Percentiles rank a stretch among this genome's conserved stretches.
These are phyloP conservation scores for Furcula furcula DNA, from an alignment of 2,888 invertebrate species.

Conservation along the genomic window DNA sequence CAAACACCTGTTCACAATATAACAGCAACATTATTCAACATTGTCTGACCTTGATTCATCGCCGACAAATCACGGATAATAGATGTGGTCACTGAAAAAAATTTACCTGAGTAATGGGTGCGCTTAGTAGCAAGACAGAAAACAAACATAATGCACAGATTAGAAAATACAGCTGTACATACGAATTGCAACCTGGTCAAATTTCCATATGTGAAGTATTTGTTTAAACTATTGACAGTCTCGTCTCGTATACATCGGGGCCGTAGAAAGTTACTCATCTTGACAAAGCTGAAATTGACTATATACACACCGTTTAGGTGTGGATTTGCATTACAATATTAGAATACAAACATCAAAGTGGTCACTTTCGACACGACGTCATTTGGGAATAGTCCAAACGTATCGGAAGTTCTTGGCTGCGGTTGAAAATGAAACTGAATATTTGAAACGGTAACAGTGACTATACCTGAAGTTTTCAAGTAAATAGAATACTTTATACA, in stretches of 20 bases:
- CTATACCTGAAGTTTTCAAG: slow-evolving; percentile 10
- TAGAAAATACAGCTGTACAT: slow-evolving; percentile 37
- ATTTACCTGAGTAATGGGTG: slow-evolving; percentile 15
- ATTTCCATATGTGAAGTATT: slow-evolving; percentile 60
- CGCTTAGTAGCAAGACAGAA: slow-evolving; percentile 10
- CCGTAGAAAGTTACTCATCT: slow-evolving; percentile 68
- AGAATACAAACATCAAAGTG: slow-evolving; percentile 33
- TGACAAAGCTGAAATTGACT: slow-evolving; percentile 69
- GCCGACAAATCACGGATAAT: slow-evolving; percentile 33
- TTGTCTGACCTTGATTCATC: slow-evolving; percentile 53
- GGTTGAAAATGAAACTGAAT: slow-evolving; percentile 31
- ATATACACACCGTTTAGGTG: slow-evolving; percentile 45
- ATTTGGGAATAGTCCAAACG: slow-evolving; percentile 34
- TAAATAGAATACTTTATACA: too few relatives aligned
- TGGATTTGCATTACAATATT: slow-evolving; percentile 66
- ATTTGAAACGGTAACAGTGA: slow-evolving; percentile 14
- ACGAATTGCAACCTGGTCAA: slow-evolving; percentile 34
- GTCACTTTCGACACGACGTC: slow-evolving; percentile 49
- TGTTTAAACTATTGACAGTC: slow-evolving; percentile 59
- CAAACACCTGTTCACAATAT: slow-evolving; percentile 42
- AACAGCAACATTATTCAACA: slow-evolving; percentile 40
- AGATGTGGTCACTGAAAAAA: slow-evolving; percentile 29
- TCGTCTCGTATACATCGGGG: slow-evolving; percentile 53
- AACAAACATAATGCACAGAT: slow-evolving; percentile 25
- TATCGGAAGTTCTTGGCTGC: slow-evolving; percentile 20